Percentiles rank a stretch among this genome's conserved stretches.
Conservation (phyloP, 2,888 invertebrate species). For the Thera obeliscata region DNA sequence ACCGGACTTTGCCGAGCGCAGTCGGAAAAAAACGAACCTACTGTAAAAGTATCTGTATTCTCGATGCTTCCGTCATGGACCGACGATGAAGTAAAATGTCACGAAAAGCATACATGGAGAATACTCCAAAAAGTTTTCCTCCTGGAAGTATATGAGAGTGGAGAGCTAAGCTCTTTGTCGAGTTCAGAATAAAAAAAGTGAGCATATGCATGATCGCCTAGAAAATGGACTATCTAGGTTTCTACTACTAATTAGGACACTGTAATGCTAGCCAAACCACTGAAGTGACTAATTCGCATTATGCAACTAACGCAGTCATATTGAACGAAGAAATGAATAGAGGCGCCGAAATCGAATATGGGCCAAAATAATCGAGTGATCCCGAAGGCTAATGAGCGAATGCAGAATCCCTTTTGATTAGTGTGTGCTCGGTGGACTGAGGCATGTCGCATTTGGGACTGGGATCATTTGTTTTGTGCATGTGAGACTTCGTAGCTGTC, state of each 20-base stretch:
- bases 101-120: too few relatives aligned
- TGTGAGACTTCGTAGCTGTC: slow-evolving; percentile 3
- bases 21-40: neutral
- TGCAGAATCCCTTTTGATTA: slow-evolving; percentile 26
- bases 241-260: neutral
- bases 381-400: slow-evolving; percentile 34
- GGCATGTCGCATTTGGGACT: neutral
- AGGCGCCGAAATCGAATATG: slow-evolving; percentile 7
- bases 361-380: slow-evolving; percentile 18
- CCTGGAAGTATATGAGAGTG: too few relatives aligned
- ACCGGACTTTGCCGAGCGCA: slow-evolving; percentile 21
- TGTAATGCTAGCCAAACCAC: neutral
- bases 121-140: too few relatives aligned
- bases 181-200: too few relatives aligned
- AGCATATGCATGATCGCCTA: neutral
- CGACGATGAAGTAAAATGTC: too few relatives aligned
- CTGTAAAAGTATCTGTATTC: neutral
- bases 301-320: neutral
- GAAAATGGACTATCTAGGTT: neutral
- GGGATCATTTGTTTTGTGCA: slow-evolving; percentile 1
- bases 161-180: too few relatives aligned
- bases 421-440: slow-evolving; percentile 11
- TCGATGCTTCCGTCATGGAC: neutral
- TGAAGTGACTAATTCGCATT: neutral
- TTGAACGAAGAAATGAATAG: neutral